Percentiles rank a stretch among this genome's conserved stretches.
Conservation (phyloP, 2,888 invertebrate species). For the Eristalis intricaria region DNA sequence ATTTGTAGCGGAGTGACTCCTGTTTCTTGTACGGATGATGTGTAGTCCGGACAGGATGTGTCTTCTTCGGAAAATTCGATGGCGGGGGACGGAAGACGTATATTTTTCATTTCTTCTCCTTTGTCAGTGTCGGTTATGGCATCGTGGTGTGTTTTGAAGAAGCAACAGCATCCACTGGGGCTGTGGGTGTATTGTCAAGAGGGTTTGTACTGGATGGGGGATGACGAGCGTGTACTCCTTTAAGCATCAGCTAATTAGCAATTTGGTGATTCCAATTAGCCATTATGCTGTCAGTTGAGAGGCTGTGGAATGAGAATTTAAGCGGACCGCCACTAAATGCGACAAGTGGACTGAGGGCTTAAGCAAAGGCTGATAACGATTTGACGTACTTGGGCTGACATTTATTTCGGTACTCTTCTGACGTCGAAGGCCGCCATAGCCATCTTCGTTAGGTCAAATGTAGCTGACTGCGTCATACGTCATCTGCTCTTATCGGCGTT, state of each 20-base stretch:
- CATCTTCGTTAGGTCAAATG: too few species aligned
- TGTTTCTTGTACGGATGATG: conserved; percentile 37
- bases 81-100: not conserved
- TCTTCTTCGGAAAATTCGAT: not conserved
- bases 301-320: too few species aligned
- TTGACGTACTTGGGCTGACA: too few species aligned
- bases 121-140: not conserved
- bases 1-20: conserved; percentile 26
- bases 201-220: not conserved
- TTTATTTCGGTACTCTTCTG: too few species aligned
- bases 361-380: too few species aligned
- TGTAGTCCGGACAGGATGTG: conserved; percentile 20
- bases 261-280: not conserved
- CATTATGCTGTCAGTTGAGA: too few species aligned
- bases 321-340: too few species aligned
- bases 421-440: too few species aligned
- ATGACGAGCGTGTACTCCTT: not conserved
- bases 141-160: not conserved
- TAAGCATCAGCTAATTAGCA: not conserved
- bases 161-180: not conserved
- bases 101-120: not conserved
- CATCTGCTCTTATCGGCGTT: too few species aligned
- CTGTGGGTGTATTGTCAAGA: not conserved
- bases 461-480: too few species aligned
- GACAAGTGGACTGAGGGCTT: too few species aligned